Percentiles rank a stretch among this genome's conserved stretches.
Evolutionary conservation across 1,140 invertebrate species (phyloP).

Genomic region (Muscidifurax raptorellus): DNA sequence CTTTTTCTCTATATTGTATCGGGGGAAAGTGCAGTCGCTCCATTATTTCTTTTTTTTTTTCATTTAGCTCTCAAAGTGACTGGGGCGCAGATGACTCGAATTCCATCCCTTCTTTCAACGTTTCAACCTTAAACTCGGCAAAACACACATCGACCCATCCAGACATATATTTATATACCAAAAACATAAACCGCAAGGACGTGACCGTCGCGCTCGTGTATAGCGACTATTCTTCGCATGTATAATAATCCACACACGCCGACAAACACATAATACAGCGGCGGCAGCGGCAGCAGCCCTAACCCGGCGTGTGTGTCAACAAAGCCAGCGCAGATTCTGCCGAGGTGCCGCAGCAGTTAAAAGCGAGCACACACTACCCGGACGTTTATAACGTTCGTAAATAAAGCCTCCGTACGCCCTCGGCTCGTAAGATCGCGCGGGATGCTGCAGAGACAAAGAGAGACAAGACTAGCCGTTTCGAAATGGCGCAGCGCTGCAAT

Average conservation of each 20-base stretch:
- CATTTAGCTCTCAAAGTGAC: too few relatives aligned
- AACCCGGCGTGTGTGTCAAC: constrained; percentile 67
- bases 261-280: constrained; percentile 5
- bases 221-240: too few relatives aligned
- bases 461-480: background rate
- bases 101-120: too few relatives aligned
- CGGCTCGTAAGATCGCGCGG: background rate
- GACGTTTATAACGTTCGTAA: constrained; percentile 66
- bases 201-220: too few relatives aligned
- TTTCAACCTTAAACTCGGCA: too few relatives aligned
- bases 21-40: background rate
- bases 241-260: constrained; percentile 1
- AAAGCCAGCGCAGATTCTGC: constrained; percentile 55
- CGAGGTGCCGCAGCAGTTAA: constrained; percentile 38
- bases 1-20: background rate
- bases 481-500: background rate
- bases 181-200: too few relatives aligned
- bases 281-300: constrained; percentile 23
- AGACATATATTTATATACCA: too few relatives aligned
- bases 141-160: too few relatives aligned
- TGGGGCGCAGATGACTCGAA: too few relatives aligned
- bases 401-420: constrained; percentile 55
- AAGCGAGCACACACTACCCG: constrained; percentile 35
- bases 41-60: too few relatives aligned
- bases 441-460: background rate